phyloP scores from a whole-genome alignment of 2,888 invertebrate genomes.

The Drosophila seclusa region DNA sequence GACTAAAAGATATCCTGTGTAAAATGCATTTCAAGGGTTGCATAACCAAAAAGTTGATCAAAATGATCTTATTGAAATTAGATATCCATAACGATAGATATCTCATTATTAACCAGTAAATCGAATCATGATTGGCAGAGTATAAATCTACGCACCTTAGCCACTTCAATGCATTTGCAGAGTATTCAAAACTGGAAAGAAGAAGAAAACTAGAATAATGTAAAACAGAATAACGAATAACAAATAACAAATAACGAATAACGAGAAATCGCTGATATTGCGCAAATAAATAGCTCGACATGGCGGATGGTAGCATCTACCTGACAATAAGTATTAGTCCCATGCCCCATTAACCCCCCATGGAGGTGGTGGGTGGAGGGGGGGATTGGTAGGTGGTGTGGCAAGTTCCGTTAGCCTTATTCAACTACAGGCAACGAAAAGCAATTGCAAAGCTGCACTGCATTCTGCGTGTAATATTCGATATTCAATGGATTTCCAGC shows the following conservation, averaged over 20 bases:
- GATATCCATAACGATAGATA: no score
- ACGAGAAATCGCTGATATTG: conserved; percentile 56
- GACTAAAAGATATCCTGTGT: conserved; percentile 8
- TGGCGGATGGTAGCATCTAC: conserved; percentile 51
- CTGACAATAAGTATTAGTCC: conserved; percentile 69
- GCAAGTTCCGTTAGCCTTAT: conserved; percentile 33
- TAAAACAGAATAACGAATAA: not conserved
- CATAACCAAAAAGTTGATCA: no score
- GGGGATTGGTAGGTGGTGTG: not conserved
- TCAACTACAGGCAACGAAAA: conserved; percentile 42
- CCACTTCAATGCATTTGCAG: not conserved
- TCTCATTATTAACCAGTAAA: no score
- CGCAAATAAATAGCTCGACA: conserved; percentile 60
- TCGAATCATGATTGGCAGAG: not conserved
- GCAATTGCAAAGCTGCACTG: conserved; percentile 60
- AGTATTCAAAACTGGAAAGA: conserved; percentile 9
- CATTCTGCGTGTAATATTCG: conserved; percentile 64
- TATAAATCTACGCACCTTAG: not conserved
- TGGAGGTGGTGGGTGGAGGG: no score
- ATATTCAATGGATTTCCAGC: conserved; percentile 49
- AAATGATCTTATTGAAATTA: no score
- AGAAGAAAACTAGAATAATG: conserved; percentile 2
- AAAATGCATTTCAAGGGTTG: not conserved
- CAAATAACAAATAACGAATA: not conserved
- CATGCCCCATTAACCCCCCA: conserved; percentile 15